Evolutionary conservation across 2,113 vertebrate genomes (phyloP).

Genomic region (Triplophysa rosa): DNA sequence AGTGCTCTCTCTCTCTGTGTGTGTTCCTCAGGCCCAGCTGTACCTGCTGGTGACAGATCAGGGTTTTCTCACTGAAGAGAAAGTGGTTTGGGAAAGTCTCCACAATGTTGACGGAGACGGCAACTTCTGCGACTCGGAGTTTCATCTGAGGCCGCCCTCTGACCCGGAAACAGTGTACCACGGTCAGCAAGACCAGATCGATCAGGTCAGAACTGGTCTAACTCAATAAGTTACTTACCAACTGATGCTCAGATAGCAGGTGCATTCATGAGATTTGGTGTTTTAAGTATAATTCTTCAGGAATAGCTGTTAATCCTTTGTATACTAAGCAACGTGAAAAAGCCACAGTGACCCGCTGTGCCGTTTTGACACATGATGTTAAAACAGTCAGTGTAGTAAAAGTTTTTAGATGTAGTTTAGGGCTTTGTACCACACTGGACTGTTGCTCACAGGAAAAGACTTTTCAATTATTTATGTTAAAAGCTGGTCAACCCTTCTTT

Average conservation of each 20-base stretch:
- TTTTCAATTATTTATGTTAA: slow-evolving; percentile 62
- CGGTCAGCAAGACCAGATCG: slow-evolving; percentile 98
- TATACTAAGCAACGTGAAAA: background rate
- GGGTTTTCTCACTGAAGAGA: slow-evolving; percentile 97
- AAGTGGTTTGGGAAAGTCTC: slow-evolving; percentile 97
- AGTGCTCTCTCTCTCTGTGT: slow-evolving; percentile 20
- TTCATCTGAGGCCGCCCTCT: slow-evolving; percentile 91
- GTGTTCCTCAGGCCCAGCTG: slow-evolving; percentile 83
- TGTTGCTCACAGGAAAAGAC: background rate
- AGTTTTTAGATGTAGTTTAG: background rate
- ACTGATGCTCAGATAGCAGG: too few relatives aligned
- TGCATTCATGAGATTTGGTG: background rate
- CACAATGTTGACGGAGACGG: slow-evolving; percentile 97
- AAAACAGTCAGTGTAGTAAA: background rate
- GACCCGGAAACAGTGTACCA: slow-evolving; percentile 94
- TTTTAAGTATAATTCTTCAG: background rate
- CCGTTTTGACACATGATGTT: background rate
- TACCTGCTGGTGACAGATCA: slow-evolving; percentile 97
- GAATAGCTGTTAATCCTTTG: background rate
- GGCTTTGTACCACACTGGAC: background rate
- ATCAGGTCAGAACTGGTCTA: slow-evolving; percentile 80
- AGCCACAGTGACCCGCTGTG: background rate
- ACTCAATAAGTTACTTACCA: too few relatives aligned
- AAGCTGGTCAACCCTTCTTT: slow-evolving; percentile 20
- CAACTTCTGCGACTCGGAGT: slow-evolving; percentile 97